Percentiles rank a stretch among this genome's conserved stretches.
Evolutionary conservation across 1,140 invertebrate species (phyloP).

Genomic region (Prorops nasuta): DNA sequence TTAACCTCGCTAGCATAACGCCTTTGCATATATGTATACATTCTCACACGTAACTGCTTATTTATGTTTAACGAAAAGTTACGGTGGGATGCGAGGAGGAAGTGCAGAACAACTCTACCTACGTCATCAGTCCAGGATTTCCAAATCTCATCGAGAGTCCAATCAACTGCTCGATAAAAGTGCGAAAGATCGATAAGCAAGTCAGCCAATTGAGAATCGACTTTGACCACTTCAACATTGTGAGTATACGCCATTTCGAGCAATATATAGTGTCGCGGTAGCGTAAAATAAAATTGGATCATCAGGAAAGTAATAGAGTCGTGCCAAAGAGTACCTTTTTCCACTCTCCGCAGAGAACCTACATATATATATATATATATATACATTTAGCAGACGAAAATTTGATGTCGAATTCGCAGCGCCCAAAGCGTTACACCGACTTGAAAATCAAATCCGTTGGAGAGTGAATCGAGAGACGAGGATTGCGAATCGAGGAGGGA

Average conservation of each 20-base stretch:
- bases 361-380: too few relatives aligned
- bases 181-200: constrained; percentile 71
- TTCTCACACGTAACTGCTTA: too few relatives aligned
- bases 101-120: constrained; percentile 79
- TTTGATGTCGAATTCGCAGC: too few relatives aligned
- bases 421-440: too few relatives aligned
- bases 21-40: too few relatives aligned
- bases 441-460: too few relatives aligned
- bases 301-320: constrained; percentile 2
- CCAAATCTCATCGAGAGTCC: constrained; percentile 69
- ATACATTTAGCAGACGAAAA: too few relatives aligned
- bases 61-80: constrained; percentile 58
- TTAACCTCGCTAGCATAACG: too few relatives aligned
- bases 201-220: constrained; percentile 76
- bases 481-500: too few relatives aligned
- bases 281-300: neutral
- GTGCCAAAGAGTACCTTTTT: too few relatives aligned
- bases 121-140: constrained; percentile 80
- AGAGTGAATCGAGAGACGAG: too few relatives aligned
- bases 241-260: constrained; percentile 50
- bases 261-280: neutral
- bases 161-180: constrained; percentile 65
- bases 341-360: too few relatives aligned
- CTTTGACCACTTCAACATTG: constrained; percentile 78
- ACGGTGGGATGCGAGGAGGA: constrained; percentile 73